Conservation (phyloP, 2,113 vertebrate genomes). For the Ia io region DNA sequence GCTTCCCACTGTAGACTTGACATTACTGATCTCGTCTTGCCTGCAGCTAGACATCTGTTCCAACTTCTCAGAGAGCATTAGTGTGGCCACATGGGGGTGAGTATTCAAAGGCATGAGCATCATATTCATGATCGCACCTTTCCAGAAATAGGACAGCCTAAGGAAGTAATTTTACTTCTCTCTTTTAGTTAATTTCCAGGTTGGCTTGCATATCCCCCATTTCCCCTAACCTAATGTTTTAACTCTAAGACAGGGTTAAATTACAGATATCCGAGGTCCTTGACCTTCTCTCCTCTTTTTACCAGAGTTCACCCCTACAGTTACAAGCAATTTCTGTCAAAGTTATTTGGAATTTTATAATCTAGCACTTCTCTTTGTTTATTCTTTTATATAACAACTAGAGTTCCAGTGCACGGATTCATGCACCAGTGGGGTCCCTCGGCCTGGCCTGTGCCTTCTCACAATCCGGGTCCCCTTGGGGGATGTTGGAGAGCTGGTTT, state of each 20-base stretch:
- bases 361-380: neutral
- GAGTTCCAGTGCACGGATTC: too few species aligned
- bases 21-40: too few species aligned
- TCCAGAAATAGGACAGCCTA: neutral
- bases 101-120: neutral
- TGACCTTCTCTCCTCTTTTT: too few species aligned
- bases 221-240: neutral
- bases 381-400: neutral
- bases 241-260: neutral
- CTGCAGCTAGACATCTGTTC: neutral
- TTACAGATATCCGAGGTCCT: accelerated
- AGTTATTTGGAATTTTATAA: neutral
- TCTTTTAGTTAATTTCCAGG: neutral
- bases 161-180: neutral
- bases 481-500: too few species aligned
- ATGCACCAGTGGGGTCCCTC: too few species aligned
- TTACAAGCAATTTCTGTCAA: neutral
- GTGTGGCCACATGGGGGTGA: too few species aligned
- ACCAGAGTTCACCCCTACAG: neutral
- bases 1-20: neutral
- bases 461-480: accelerated
- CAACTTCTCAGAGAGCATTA: neutral
- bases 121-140: neutral
- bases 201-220: neutral
- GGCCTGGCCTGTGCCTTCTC: too few species aligned